These are phyloP conservation scores for Basileuterus tristriatus DNA, from an alignment of 2,797 vertebrate species.

Conservation along the genomic window DNA sequence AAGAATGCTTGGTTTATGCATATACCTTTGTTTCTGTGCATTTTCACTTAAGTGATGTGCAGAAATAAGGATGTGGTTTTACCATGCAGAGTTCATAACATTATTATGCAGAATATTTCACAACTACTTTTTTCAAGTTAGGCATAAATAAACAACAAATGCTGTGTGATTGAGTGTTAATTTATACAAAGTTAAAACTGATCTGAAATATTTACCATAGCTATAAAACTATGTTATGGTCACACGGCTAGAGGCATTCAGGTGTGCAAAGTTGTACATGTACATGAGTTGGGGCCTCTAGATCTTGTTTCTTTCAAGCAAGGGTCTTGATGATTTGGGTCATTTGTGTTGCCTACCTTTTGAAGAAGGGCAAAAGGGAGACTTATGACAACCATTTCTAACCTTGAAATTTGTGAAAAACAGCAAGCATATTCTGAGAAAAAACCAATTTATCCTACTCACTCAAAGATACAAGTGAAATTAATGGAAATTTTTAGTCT, in stretches of 20 bases:
- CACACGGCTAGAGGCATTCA: background rate
- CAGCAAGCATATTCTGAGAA: background rate
- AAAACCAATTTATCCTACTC: background rate
- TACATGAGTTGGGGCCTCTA: background rate
- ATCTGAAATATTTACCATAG: background rate
- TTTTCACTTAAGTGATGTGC: background rate
- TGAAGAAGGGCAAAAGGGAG: background rate
- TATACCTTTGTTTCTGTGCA: background rate
- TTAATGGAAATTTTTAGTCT: background rate
- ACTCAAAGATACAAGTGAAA: background rate
- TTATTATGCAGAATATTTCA: background rate
- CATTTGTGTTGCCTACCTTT: background rate
- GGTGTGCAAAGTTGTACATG: background rate
- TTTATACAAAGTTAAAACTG: background rate
- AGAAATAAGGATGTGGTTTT: background rate
- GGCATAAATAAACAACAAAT: background rate
- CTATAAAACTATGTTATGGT: background rate
- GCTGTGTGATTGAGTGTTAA: background rate
- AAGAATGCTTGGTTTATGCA: background rate
- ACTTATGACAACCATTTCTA: background rate
- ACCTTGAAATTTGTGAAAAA: background rate
- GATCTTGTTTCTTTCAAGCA: background rate
- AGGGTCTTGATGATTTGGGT: background rate
- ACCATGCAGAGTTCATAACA: background rate
- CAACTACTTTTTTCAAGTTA: background rate